Evolutionary conservation across 23 tunicate species (phyloP), one percentile per base, ranked within the genome.

Genomic region (Styela plicata): DNA sequence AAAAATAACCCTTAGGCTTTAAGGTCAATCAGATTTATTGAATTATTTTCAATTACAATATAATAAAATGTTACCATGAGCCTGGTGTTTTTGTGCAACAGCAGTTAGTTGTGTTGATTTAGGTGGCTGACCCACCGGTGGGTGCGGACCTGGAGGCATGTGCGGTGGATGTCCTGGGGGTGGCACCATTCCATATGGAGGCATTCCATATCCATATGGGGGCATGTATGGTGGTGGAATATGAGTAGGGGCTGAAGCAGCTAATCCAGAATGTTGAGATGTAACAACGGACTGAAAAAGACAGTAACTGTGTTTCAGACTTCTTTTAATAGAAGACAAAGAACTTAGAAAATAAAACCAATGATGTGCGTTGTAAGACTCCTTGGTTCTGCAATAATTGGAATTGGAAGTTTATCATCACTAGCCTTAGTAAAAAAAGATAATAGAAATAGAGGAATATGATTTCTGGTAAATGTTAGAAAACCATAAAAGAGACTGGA

Each of bases 271-370:
- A 33, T 87, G 96, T 52, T 91, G 97, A 2, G 97, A 86, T 17
- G 97, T 91, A 1, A 90, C 89, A 21, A 82, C 97, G 35, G 97
- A 91, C 97, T 91, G 78, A 0, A 83, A 76, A 24, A 63, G 25
- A 0, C 19, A 67, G 18, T 18, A n/a, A n/a, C n/a, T n/a, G n/a
- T n/a, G n/a, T n/a, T n/a, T n/a, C n/a, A n/a, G n/a, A n/a, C n/a
- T n/a, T n/a, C n/a, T n/a, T n/a, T n/a, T n/a, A n/a, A n/a, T n/a
- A n/a, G n/a, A n/a, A n/a, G n/a, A n/a, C n/a, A n/a, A n/a, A n/a
- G n/a, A n/a, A n/a, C n/a, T n/a, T n/a, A n/a, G n/a, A n/a, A n/a
- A n/a, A n/a, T n/a, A n/a, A n/a, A n/a, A n/a, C n/a, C n/a, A n/a
- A n/a, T n/a, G n/a, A n/a, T n/a, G n/a, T n/a, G n/a, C n/a, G n/a